A percentile compares a stretch with the other conserved stretches of the same genome.
Conservation (phyloP, 1,140 invertebrate genomes). For the Pseudomyrmex cubaensis region DNA sequence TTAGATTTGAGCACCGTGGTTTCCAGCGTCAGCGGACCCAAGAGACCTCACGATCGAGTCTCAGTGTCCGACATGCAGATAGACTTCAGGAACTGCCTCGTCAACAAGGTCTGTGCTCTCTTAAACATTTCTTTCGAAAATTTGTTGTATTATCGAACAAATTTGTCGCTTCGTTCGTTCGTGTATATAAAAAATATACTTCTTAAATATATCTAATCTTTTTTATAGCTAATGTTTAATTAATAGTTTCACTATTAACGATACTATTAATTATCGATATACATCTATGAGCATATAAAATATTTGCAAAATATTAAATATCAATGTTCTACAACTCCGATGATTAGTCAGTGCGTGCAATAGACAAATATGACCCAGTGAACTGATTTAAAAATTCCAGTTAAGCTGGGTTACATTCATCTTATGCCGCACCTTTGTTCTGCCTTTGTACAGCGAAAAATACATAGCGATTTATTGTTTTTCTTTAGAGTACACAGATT, state of each 20-base stretch:
- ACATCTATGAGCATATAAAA: background rate
- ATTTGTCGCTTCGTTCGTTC: background rate
- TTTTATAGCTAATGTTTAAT: background rate
- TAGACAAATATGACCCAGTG: constrained; percentile 88
- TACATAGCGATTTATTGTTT: background rate
- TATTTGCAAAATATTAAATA: background rate
- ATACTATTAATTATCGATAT: background rate
- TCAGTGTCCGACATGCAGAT: constrained; percentile 95
- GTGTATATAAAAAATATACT: too few species aligned
- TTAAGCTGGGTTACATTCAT: constrained; percentile 85
- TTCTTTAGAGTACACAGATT: background rate
- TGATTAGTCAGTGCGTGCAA: constrained; percentile 78
- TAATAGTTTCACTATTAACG: background rate
- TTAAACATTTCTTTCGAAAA: constrained; percentile 23
- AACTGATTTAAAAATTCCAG: constrained; percentile 81
- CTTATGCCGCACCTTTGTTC: constrained; percentile 78
- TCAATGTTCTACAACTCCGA: constrained; percentile 17
- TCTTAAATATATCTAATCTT: background rate
- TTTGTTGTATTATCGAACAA: background rate
- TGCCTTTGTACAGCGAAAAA: background rate
- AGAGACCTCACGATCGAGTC: constrained; percentile 98
- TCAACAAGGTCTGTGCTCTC: constrained; percentile 91
- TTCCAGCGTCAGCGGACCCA: constrained; percentile 98
- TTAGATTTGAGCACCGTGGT: constrained; percentile 96
- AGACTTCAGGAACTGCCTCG: constrained; percentile 95